Conservation (phyloP, 2,888 invertebrate genomes). For the Argyresthia albistria region DNA sequence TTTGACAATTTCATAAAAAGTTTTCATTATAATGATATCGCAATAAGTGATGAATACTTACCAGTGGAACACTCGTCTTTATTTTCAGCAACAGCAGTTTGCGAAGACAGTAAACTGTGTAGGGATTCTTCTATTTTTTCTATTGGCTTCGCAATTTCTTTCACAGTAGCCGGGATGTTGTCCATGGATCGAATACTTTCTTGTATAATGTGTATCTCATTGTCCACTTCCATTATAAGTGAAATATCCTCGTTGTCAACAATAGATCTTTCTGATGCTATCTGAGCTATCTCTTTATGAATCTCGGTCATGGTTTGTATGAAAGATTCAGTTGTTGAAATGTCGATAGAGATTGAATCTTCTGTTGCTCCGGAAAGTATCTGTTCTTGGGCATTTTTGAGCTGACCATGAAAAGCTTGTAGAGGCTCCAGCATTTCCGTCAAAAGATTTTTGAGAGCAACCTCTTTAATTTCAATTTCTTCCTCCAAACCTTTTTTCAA, state of each 20-base stretch:
- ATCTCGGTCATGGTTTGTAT: constrained; percentile 43
- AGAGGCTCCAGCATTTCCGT: constrained; percentile 42
- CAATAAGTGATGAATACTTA: constrained; percentile 17
- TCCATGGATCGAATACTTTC: constrained; percentile 42
- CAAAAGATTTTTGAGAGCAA: constrained; percentile 27
- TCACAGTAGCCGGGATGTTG: constrained; percentile 19
- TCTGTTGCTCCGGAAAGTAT: constrained; percentile 32
- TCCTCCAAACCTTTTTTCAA: constrained; percentile 19
- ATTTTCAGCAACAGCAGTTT: constrained; percentile 15
- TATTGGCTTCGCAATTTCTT: constrained; percentile 32
- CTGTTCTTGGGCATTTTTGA: constrained; percentile 42
- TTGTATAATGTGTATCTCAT: constrained; percentile 42
- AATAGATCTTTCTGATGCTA: constrained; percentile 21
- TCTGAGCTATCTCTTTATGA: constrained; percentile 38
- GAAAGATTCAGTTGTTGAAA: constrained; percentile 42
- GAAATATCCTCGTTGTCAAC: constrained; percentile 31
- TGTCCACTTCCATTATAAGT: constrained; percentile 39
- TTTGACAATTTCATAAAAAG: no score
- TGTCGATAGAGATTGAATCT: constrained; percentile 34
- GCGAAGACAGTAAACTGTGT: constrained; percentile 24
- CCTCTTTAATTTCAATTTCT: constrained; percentile 20
- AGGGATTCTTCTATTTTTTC: constrained; percentile 37
- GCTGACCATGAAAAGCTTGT: constrained; percentile 37
- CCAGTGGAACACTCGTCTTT: constrained; percentile 27
- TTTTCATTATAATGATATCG: no score